Evolutionary conservation across 2,113 vertebrate species (phyloP).

Genomic region (Theristicus caerulescens): DNA sequence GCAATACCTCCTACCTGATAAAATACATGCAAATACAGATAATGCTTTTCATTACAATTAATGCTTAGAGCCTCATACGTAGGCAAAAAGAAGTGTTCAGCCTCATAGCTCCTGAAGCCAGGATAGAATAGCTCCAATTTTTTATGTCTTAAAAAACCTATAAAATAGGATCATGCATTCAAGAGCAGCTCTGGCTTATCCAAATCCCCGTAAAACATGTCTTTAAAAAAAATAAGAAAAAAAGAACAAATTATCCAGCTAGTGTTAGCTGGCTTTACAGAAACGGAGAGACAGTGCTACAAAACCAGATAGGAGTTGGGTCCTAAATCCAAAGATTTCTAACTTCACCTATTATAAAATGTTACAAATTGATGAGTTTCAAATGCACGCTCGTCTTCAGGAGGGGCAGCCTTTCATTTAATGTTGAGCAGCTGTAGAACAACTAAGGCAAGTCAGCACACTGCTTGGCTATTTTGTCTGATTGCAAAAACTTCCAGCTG

Average conservation of each 20-base stretch:
- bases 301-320: neutral
- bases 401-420: neutral
- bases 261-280: neutral
- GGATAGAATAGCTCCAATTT: neutral
- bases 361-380: neutral
- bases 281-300: neutral
- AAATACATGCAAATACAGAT: neutral
- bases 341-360: slow-evolving; percentile 1
- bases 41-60: neutral
- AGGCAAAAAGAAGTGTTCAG: neutral
- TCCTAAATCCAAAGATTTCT: neutral
- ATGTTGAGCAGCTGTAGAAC: neutral
- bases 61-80: neutral
- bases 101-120: neutral
- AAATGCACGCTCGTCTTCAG: neutral
- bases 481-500: neutral
- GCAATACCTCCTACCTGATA: neutral
- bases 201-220: neutral
- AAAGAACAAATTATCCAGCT: neutral
- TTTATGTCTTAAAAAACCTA: neutral
- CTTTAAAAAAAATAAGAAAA: neutral
- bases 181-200: neutral
- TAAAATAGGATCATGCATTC: neutral
- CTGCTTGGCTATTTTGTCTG: neutral
- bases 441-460: neutral